Base-by-base conservation (phyloP, 64 coral and sea anemone genomes). In the Stichodactyla mertensii region DNA sequence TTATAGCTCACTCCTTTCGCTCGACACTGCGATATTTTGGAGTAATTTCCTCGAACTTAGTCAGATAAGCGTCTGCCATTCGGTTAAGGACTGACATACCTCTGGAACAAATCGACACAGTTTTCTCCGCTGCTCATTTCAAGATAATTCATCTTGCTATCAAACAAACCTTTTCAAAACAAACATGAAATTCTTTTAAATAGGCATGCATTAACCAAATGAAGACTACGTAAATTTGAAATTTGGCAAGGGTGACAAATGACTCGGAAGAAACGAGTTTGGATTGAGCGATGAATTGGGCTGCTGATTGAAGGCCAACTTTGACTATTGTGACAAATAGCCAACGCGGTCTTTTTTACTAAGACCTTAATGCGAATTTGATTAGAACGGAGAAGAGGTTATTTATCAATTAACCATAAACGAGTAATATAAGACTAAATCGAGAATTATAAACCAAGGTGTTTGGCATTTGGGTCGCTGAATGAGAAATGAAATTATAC, bases 131-230 rank as follows among this genome's bases (percentile, higher is more conserved):
- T 23, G 24, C 69, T 74, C 69, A 23, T 74, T 82, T 82, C 4
- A 55, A 82, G 55, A 82, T 57, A 55, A 82, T 52, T 82, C 27
- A 82, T 82, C 51, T 82, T 4, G 15, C 80, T 55, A 15, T 51
- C 24, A 82, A 82, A 54, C 80, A 55, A 57, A 57, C 80, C 55
- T 54, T 22, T 6, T 55, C 20, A 82, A 82, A 82, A 82, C 80
- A 82, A 82, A 82, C 80, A 53, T 51, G 5, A 52, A 10, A 19
- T 26, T 82, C 80, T 82, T 82, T 55, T 22, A 57, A 51, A 82
- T 82, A 55, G 80, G n/a, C 80, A 82, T 82, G 55, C 80, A 82
- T 82, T 82, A 82, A 82, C 52, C 4, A 54, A 55, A 57, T 57
- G 80, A 36, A 54, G 27, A 13, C 13, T 13, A 11, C 52, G 80